Conservation (phyloP, 1,140 invertebrate genomes). For the Ceratina calcarata region DNA sequence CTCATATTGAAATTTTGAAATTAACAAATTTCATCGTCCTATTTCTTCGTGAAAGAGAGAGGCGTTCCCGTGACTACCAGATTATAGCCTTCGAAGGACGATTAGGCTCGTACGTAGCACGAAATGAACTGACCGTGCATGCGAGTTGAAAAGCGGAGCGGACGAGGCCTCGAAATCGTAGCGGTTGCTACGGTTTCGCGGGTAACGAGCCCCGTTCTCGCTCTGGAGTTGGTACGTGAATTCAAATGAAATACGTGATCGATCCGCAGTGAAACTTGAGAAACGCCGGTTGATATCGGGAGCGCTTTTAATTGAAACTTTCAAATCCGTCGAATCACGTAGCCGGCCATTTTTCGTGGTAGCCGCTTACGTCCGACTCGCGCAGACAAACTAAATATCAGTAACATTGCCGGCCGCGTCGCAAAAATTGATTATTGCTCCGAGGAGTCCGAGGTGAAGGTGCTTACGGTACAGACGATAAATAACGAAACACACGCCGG, state of each 20-base stretch:
- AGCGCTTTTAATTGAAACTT: constrained; percentile 66
- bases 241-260: constrained; percentile 72
- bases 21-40: not conserved
- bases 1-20: not conserved
- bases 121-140: not conserved
- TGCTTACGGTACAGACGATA: constrained; percentile 10
- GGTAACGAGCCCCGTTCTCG: constrained; percentile 44
- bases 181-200: not conserved
- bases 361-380: not conserved
- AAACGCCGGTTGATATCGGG: constrained; percentile 3
- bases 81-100: not conserved
- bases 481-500: not conserved
- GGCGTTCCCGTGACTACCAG: not conserved
- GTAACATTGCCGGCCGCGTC: not conserved
- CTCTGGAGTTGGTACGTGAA: constrained; percentile 18
- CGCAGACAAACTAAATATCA: constrained; percentile 6
- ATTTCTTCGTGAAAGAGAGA: too few relatives aligned
- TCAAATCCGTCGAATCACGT: constrained; percentile 59
- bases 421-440: constrained; percentile 1
- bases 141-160: constrained; percentile 7
- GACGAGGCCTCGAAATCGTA: constrained; percentile 40
- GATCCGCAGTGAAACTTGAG: constrained; percentile 61
- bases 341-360: constrained; percentile 15
- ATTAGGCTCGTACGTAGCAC: not conserved
- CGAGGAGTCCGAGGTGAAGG: not conserved